Base-by-base conservation (phyloP, 2,797 vertebrate genomes). In the Syngnathus rostellatus region DNA sequence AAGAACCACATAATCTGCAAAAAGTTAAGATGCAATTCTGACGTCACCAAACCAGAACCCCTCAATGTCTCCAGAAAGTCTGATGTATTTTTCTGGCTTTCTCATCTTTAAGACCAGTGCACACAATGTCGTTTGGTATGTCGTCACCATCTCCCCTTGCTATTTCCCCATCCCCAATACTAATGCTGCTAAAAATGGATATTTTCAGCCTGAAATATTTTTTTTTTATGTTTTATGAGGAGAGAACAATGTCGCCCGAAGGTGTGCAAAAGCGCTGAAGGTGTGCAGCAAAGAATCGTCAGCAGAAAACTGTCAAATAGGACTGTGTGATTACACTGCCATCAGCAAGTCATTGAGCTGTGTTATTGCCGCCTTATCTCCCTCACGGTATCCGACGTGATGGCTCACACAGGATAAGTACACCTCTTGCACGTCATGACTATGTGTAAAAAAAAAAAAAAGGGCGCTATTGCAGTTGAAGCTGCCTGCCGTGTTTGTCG, bases 321-420 rank as follows among this genome's bases (percentile, higher is more conserved):
- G 70, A 80, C 75, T 38, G 2, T 66, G 8, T 54, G 74, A 82
- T 77, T 74, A 74, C 62, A 68, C 65, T 25, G 64, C 65, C 67
- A 43, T 77, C 77, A 70, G 66, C 5, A 45, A 74, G 65, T 58
- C 50, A 59, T 70, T 69, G 77, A 83, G 71, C 75, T 69, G 83
- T 72, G 72, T 76, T 73, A 84, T 80, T 79, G 67, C 72, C 48
- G 58, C 10, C 65, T 77, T 83, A 79, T 83, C 76, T 70, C 73
- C 57, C 48, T 71, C 65, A 5, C 58, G 9, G 6, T 37, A 31
- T 55, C 68, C 60, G 67, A 75, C 73, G 11, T 54, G 65, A 68
- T 10, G 48, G 64, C 71, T 69, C 71, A 71, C 67, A 59, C 69
- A 69, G 38, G 55, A 58, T 67, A 70, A 63, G 14, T 45, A 23